Conservation (phyloP, 1,140 invertebrate genomes). For the Drosophila chauvacae region DNA sequence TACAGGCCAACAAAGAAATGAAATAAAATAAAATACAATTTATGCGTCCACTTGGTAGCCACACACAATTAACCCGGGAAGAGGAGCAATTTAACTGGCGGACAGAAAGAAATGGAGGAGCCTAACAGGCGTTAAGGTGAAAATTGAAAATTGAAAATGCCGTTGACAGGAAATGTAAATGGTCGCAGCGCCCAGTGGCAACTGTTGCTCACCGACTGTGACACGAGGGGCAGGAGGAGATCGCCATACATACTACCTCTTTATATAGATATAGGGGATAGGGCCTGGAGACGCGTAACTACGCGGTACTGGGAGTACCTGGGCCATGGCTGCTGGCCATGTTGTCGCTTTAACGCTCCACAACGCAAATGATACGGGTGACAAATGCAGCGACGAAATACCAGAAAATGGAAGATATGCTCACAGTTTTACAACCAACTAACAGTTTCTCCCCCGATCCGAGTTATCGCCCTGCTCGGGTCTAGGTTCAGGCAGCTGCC, state of each 20-base stretch:
- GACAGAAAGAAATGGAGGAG: slow-evolving; percentile 56
- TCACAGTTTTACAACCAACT: slow-evolving; percentile 55
- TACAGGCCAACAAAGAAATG: slow-evolving; percentile 45
- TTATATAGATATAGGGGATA: slow-evolving; percentile 67
- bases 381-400: slow-evolving; percentile 67
- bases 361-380: slow-evolving; percentile 77
- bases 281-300: slow-evolving; percentile 70
- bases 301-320: slow-evolving; percentile 38
- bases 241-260: background rate
- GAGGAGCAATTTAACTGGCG: slow-evolving; percentile 30
- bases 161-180: slow-evolving; percentile 76
- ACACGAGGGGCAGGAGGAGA: slow-evolving; percentile 59
- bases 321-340: slow-evolving; percentile 53
- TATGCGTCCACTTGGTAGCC: slow-evolving; percentile 72
- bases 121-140: slow-evolving; percentile 78
- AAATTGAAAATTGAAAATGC: slow-evolving; percentile 62
- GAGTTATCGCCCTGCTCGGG: slow-evolving; percentile 32
- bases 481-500: slow-evolving; percentile 57
- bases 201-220: slow-evolving; percentile 70
- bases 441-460: slow-evolving; percentile 12
- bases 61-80: slow-evolving; percentile 63
- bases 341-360: slow-evolving; percentile 78
- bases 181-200: slow-evolving; percentile 27
- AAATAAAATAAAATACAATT: slow-evolving; percentile 74
- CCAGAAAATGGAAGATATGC: slow-evolving; percentile 60